Base-by-base conservation (phyloP, 2,113 vertebrate species). In the Axis porcinus region DNA sequence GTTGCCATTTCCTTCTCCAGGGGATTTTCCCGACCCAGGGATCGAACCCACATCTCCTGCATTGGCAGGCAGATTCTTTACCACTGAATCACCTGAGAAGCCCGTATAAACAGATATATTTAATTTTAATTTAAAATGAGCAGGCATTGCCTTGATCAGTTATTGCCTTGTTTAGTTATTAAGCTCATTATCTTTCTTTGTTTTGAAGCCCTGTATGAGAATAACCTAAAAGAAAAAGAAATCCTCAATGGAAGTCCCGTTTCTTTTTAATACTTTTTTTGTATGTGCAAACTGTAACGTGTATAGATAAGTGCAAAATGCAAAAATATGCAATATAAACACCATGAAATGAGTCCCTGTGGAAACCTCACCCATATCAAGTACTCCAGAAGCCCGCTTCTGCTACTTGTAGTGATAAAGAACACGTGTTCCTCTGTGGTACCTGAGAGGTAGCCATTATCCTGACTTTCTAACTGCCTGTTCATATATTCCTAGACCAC, bases 121-220 rank as follows among this genome's bases (percentile, higher is more conserved):
- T 36, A 70, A 70, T 70, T 89, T 92, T 91, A 70, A 84, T 64
- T 97, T 78, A 74, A 94, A 91, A 92, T 74, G 40, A 94, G 43
- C 16, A 74, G 33, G 14, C 19, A 47, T 67, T 93, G 30, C 14
- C 33, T 90, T 88, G 27, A 90, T 55, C 16, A 10, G 21, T 50
- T 50, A 13, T 50, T 50, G 47, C 47, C 13, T 82, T 52, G 21
- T 64, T 89, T 90, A 76, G 7, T 7, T 28, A 28, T 91, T 43
- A 33, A 70, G 11, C 81, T 92, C 54, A 82, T 87, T 93, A 14
- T 86, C 28, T 91, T 86, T 82, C n/a, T 95, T 88, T 92, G 60
- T 87, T 94, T 79, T 94, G 30, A 92, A 96, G 36, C 45, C 50
- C 64, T 97, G 23, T 70, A 28, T 82, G 9, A 88, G 21, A 64